Conservation (phyloP, 2,113 vertebrate genomes). For the Mellivora capensis region DNA sequence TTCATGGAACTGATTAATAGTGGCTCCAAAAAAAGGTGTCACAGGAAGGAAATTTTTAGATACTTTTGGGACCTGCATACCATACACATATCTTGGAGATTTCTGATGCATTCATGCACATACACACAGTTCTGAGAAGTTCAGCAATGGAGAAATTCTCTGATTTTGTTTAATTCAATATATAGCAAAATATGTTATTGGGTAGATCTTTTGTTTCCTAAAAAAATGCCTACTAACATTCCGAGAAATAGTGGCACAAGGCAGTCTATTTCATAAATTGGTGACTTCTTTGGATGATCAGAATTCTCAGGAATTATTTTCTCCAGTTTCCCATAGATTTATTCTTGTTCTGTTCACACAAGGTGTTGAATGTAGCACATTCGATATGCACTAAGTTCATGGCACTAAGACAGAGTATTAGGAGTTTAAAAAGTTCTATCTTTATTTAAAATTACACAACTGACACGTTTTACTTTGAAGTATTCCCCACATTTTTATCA, state of each 20-base stretch:
- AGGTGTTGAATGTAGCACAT: neutral
- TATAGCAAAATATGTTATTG: neutral
- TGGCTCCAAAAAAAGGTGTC: neutral
- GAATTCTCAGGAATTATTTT: neutral
- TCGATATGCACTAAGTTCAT: neutral
- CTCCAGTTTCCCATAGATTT: neutral
- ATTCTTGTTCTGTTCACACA: neutral
- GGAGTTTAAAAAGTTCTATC: neutral
- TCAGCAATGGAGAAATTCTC: neutral
- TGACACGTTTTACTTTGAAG: constrained; percentile 7
- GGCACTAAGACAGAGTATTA: neutral
- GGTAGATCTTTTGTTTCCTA: neutral
- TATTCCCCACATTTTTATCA: neutral
- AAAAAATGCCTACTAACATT: neutral
- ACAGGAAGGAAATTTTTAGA: neutral
- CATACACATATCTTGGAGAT: neutral
- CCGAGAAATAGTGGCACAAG: neutral
- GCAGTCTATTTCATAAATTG: neutral
- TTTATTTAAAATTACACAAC: neutral
- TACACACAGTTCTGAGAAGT: neutral
- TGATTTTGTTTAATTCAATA: neutral
- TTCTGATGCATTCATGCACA: neutral
- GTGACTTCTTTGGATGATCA: neutral
- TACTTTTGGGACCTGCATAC: neutral
- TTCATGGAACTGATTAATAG: neutral